A percentile compares a stretch with the other conserved stretches of the same genome.
Conservation (phyloP, 2,113 vertebrate species). For the Mesembrinibis cayennensis region DNA sequence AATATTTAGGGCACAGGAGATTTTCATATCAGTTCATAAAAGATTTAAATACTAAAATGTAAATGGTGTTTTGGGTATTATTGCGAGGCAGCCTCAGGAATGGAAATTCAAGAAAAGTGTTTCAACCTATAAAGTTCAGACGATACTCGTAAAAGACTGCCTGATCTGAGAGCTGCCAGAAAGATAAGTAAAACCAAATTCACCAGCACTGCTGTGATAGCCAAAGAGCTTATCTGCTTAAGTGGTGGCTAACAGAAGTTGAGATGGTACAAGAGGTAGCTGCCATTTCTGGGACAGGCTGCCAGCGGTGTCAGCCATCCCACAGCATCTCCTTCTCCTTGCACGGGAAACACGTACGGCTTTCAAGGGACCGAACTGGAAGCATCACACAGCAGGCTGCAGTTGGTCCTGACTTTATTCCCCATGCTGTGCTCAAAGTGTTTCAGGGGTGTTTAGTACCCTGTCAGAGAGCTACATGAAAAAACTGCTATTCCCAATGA, state of each 20-base stretch:
- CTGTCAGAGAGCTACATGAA: background rate
- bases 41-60: slow-evolving; percentile 22
- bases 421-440: background rate
- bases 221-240: background rate
- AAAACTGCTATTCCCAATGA: background rate
- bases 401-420: background rate
- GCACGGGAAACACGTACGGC: fast-evolving
- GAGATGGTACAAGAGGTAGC: background rate
- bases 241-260: background rate
- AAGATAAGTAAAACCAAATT: background rate
- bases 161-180: background rate
- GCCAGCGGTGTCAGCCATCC: background rate
- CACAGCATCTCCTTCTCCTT: background rate
- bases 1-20: slow-evolving; percentile 50
- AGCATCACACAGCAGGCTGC: background rate
- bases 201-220: background rate
- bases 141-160: background rate
- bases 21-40: background rate
- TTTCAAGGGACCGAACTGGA: background rate
- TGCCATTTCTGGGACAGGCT: background rate
- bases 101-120: background rate
- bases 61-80: slow-evolving; percentile 32
- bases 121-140: background rate
- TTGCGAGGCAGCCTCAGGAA: background rate
- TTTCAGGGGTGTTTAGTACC: background rate